Evolutionary conservation across 2,888 invertebrate species (phyloP).

Genomic region (Microctonus brassicae): DNA sequence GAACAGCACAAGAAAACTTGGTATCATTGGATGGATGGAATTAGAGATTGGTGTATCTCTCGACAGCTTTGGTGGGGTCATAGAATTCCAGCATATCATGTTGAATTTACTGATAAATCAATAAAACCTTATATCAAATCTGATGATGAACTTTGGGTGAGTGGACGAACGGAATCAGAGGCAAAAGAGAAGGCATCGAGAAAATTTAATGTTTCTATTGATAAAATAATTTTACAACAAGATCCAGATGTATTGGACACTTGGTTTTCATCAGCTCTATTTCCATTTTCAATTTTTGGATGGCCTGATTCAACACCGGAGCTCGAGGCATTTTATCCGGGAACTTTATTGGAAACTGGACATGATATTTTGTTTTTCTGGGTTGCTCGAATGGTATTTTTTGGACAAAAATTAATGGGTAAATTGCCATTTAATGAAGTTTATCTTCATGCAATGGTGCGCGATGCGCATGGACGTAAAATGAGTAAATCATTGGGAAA

Average conservation of each 20-base stretch:
- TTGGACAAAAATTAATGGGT: conserved; percentile 90
- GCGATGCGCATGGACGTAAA: conserved; percentile 98
- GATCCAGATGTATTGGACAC: conserved; percentile 99
- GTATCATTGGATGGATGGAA: conserved; percentile 96
- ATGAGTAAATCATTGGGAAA: conserved; percentile 99
- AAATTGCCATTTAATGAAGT: conserved; percentile 94
- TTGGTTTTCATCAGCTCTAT: conserved; percentile 98
- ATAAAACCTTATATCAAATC: conserved; percentile 52
- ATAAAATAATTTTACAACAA: conserved; percentile 75
- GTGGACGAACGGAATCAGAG: conserved; percentile 76
- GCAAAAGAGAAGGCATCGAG: conserved; percentile 84
- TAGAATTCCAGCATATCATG: conserved; percentile 93
- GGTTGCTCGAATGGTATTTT: conserved; percentile 99
- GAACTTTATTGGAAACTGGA: conserved; percentile 93
- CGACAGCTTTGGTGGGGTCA: conserved; percentile 99
- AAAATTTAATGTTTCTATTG: conserved; percentile 74
- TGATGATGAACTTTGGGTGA: conserved; percentile 73
- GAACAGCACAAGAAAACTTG: conserved; percentile 92
- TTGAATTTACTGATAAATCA: conserved; percentile 72
- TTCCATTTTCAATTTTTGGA: conserved; percentile 96
- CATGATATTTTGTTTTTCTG: conserved; percentile 99
- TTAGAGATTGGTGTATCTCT: conserved; percentile 99
- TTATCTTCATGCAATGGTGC: conserved; percentile 95
- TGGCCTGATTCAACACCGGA: conserved; percentile 90
- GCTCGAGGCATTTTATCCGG: conserved; percentile 89